Evolutionary conservation across 2,888 invertebrate genomes (phyloP).

Genomic region (Ptychoptera albimana): DNA sequence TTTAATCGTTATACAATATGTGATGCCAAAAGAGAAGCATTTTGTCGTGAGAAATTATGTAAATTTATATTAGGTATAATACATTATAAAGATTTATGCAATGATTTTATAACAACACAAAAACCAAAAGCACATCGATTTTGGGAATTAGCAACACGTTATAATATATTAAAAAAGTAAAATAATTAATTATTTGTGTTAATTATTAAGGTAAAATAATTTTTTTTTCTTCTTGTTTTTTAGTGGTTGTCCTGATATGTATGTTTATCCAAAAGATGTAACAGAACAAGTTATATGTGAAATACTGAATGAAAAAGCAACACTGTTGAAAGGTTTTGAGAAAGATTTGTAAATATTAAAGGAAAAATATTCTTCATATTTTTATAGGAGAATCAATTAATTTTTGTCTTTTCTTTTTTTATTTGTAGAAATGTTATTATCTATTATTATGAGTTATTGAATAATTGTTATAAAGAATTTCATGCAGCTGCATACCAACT

Average conservation of each 20-base stretch:
- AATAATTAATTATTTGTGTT: background rate
- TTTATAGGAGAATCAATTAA: no score
- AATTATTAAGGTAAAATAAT: background rate
- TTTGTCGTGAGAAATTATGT: background rate
- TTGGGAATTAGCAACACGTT: background rate
- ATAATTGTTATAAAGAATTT: background rate
- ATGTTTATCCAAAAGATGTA: conserved; percentile 1
- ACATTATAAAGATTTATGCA: background rate
- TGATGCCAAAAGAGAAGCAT: background rate
- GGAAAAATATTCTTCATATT: no score
- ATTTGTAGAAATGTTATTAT: no score
- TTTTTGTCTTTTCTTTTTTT: no score
- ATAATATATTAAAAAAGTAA: conserved; percentile 1
- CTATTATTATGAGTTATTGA: no score
- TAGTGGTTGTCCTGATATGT: background rate
- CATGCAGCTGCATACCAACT: background rate
- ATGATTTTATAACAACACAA: background rate
- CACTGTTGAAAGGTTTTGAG: no score
- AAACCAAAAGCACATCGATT: background rate
- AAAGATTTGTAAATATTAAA: no score
- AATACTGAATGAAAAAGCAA: background rate
- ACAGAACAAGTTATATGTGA: conserved; percentile 1
- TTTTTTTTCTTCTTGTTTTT: background rate
- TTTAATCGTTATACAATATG: background rate
- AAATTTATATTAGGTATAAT: background rate